Evolutionary conservation across 2,888 invertebrate genomes (phyloP).

Genomic region (Muscina levida): DNA sequence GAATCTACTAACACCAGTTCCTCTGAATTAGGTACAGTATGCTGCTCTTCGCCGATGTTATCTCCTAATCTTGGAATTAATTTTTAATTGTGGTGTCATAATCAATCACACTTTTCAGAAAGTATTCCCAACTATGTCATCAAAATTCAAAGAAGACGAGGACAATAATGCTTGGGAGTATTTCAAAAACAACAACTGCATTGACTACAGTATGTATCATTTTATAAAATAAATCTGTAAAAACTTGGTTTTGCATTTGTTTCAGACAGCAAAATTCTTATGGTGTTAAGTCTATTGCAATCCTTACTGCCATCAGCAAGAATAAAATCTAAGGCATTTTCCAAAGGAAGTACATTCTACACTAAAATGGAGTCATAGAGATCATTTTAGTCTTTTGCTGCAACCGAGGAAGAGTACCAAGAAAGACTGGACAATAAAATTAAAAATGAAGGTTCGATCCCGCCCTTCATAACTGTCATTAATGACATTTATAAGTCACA

Average conservation of each 20-base stretch:
- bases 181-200: neutral
- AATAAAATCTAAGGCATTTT: too few species aligned
- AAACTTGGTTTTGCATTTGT: neutral
- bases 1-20: too few species aligned
- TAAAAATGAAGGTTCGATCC: neutral
- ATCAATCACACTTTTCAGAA: too few species aligned
- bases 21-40: too few species aligned
- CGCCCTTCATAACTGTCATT: slow-evolving; percentile 12
- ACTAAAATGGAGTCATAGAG: slow-evolving; percentile 12
- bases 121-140: neutral
- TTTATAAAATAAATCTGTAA: too few species aligned
- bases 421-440: slow-evolving; percentile 1
- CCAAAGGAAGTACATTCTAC: neutral
- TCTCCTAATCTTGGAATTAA: too few species aligned
- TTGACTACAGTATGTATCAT: slow-evolving; percentile 18
- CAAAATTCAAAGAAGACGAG: slow-evolving; percentile 9
- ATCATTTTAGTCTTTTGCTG: neutral
- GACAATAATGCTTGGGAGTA: slow-evolving; percentile 3
- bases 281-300: neutral
- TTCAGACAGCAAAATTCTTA: slow-evolving; percentile 8
- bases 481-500: neutral
- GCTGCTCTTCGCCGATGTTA: too few species aligned
- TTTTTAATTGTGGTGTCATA: too few species aligned
- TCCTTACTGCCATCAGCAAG: slow-evolving; percentile 1
- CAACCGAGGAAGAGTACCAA: neutral